phyloP scores from a whole-genome alignment of 1,140 invertebrate species.

The Ctenoplectra terminalis region DNA sequence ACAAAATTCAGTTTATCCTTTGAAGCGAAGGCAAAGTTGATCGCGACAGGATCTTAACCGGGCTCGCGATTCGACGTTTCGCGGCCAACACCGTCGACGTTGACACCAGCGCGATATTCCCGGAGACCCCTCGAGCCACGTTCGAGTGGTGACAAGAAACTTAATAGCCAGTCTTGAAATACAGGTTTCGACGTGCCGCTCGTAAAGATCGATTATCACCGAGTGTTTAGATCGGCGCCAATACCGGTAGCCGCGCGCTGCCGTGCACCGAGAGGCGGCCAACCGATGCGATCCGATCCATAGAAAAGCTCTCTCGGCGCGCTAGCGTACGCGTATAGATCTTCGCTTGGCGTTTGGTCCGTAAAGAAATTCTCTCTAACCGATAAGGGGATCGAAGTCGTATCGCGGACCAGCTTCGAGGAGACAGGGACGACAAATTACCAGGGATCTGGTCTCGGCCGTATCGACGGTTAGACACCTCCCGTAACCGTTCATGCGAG shows the following conservation, averaged over 20 bases:
- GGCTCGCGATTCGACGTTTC: conserved; percentile 7
- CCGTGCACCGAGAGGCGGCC: conserved; percentile 52
- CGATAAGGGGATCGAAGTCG: neutral
- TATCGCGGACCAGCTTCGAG: neutral
- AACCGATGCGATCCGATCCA: neutral
- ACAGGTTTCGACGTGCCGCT: conserved; percentile 66
- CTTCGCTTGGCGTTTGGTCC: neutral
- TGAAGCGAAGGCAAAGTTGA: neutral
- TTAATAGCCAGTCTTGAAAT: conserved; percentile 71
- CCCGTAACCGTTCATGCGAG: conserved; percentile 12
- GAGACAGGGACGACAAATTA: conserved; percentile 11
- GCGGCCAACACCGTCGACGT: conserved; percentile 17
- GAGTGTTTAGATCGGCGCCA: conserved; percentile 62
- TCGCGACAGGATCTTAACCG: neutral
- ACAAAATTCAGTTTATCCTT: neutral
- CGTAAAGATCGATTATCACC: conserved; percentile 71
- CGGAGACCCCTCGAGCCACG: conserved; percentile 18
- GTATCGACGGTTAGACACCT: neutral
- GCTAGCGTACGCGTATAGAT: neutral
- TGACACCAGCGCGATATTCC: conserved; percentile 22
- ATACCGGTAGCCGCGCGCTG: conserved; percentile 56
- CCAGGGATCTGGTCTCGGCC: neutral
- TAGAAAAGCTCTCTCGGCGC: conserved; percentile 14
- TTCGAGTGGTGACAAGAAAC: conserved; percentile 66
- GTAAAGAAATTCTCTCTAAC: conserved; percentile 11